Conservation (phyloP, 2,797 vertebrate genomes). For the Serranus cabrilla region DNA sequence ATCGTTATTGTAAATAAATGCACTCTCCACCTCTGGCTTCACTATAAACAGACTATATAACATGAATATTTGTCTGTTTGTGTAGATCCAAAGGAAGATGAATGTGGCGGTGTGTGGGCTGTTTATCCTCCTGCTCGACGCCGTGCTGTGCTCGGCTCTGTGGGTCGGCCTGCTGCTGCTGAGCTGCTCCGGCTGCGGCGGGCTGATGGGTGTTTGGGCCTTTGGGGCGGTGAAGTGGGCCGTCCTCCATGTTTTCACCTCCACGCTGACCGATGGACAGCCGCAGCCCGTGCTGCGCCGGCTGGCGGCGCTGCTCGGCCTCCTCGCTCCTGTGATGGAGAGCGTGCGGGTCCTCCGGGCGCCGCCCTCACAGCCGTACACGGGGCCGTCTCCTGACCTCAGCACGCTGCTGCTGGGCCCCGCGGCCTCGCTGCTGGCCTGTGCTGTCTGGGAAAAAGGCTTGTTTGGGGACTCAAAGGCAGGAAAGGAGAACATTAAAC, state of each 20-base stretch:
- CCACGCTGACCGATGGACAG: constrained; percentile 20
- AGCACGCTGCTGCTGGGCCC: constrained; percentile 62
- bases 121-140: constrained; percentile 61
- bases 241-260: constrained; percentile 54
- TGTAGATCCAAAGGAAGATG: constrained; percentile 18
- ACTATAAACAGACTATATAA: background rate
- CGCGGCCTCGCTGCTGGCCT: constrained; percentile 63
- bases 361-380: background rate
- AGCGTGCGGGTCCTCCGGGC: constrained; percentile 53
- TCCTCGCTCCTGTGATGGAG: constrained; percentile 76
- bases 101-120: constrained; percentile 9
- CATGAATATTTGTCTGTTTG: background rate
- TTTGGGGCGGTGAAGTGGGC: constrained; percentile 69
- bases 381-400: constrained; percentile 43
- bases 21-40: background rate
- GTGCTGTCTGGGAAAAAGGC: constrained; percentile 79
- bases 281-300: constrained; percentile 16
- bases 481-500: constrained; percentile 28
- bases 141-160: constrained; percentile 19
- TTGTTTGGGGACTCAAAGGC: constrained; percentile 40
- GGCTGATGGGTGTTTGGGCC: constrained; percentile 71
- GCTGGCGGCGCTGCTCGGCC: constrained; percentile 73
- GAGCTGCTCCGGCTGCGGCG: constrained; percentile 24
- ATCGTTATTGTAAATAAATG: background rate
- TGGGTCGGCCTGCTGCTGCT: constrained; percentile 51